Base-by-base conservation (phyloP, 2,113 vertebrate species). In the Geococcyx californianus region DNA sequence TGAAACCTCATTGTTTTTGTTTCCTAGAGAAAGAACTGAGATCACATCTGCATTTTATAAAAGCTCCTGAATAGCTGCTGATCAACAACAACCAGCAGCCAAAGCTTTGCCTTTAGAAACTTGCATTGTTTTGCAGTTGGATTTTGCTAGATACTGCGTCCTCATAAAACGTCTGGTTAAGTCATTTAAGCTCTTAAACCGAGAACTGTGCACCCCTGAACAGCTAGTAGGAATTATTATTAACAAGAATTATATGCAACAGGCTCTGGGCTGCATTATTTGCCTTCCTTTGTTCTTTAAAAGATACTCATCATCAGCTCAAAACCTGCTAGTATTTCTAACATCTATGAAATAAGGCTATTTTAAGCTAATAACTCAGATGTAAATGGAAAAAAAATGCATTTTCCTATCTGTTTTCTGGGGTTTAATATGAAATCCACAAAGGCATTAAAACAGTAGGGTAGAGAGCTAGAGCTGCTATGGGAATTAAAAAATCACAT, bases 1-100 rank as follows among this genome's bases (percentile, higher is more conserved):
- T 91, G 78, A 90, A 94, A 90, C 84, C 86, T 80, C 91, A 77
- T 16, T 91, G 84, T 52, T 93, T 95, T 95, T 79, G 78, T 95
- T 96, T 96, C 94, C 87, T 95, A 95, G 95, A 94, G 93, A 90
- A 96, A 85, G 75, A 68, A 55, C 75, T 42, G 58, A 89, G 74
- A 95, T 73, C 91, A 96, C 95, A 95, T 95, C 95, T 96, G 96
- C 84, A 51, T 95, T 95, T 95, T 85, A 97, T 95, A 95, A 96
- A 94, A 91, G 62, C 78, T 94, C 75, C 93, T 77, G 89, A 93
- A 55, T 58, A 85, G 87, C 13, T 77, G 64, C 78, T 90, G 93
- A 96, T 88, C 26, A 55, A 93, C 87, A 94, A 90, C 20, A 33
- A 90, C 42, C 38, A 74, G 67, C 87, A 69, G 93, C 84, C 84